phyloP scores from a whole-genome alignment of 2,797 vertebrate species.

The Falco biarmicus region DNA sequence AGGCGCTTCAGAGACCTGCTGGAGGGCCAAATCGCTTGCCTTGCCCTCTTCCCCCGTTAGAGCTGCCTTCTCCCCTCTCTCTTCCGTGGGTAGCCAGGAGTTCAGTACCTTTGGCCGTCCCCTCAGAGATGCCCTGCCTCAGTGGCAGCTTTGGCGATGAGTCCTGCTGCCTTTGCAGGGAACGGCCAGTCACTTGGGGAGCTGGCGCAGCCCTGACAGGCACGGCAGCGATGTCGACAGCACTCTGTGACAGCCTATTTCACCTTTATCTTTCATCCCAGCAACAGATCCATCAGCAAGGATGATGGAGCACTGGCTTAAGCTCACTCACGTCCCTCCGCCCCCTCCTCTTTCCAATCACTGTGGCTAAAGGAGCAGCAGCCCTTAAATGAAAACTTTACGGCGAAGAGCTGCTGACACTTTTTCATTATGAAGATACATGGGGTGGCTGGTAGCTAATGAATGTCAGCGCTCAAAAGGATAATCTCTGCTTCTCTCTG shows the following conservation, averaged over 20 bases:
- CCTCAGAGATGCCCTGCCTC: not conserved
- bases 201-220: not conserved
- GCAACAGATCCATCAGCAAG: not conserved
- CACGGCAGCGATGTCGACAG: rapidly evolving
- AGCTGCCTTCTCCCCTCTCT: not conserved
- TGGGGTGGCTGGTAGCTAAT: slow-evolving; percentile 76
- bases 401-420: slow-evolving; percentile 61
- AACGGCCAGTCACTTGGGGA: rapidly evolving
- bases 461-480: slow-evolving; percentile 77
- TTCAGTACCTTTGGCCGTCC: rapidly evolving
- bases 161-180: not conserved
- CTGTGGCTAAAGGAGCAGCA: not conserved
- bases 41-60: not conserved
- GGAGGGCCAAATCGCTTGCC: not conserved
- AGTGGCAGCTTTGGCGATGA: not conserved
- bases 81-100: not conserved
- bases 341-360: not conserved
- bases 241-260: not conserved
- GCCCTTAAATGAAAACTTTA: slow-evolving; percentile 71
- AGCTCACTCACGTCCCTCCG: not conserved
- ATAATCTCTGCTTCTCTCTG: slow-evolving; percentile 79
- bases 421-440: slow-evolving; percentile 78
- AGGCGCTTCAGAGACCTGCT: not conserved
- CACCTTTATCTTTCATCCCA: not conserved
- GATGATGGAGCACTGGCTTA: not conserved